Evolutionary conservation across 2,888 invertebrate species (phyloP).

Genomic region (Amiota minor): DNA sequence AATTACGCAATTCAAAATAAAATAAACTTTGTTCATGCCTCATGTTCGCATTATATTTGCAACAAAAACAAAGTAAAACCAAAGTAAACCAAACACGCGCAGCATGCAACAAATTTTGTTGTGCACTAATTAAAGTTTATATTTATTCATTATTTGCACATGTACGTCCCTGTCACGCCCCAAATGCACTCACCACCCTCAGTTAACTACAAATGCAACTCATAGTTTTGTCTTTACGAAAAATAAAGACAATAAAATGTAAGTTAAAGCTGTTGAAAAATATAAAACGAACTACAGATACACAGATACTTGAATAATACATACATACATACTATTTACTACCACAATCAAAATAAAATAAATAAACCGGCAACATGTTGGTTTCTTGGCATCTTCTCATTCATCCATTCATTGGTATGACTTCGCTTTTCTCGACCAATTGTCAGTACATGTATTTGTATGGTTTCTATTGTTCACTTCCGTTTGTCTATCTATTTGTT

Average conservation of each 20-base stretch:
- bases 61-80: conserved; percentile 10
- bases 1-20: conserved; percentile 11
- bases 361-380: conserved; percentile 27
- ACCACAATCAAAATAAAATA: conserved; percentile 26
- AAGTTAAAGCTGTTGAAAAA: not conserved
- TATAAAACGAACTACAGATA: not conserved
- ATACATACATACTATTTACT: not conserved
- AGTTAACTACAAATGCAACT: not conserved
- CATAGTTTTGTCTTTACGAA: not conserved
- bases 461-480: conserved; percentile 27
- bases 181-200: not conserved
- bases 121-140: conserved; percentile 18
- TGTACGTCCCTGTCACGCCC: not conserved
- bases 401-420: not conserved
- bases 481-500: not conserved
- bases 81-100: too few species aligned
- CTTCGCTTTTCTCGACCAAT: conserved; percentile 33
- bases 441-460: conserved; percentile 12
- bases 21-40: not conserved
- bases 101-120: too few species aligned
- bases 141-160: conserved; percentile 24
- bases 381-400: conserved; percentile 17
- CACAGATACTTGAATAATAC: conserved; percentile 20
- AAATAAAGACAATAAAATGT: not conserved
- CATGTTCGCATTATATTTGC: not conserved